Conservation (phyloP, 2,113 vertebrate species). For the Corythornis vintsioides region DNA sequence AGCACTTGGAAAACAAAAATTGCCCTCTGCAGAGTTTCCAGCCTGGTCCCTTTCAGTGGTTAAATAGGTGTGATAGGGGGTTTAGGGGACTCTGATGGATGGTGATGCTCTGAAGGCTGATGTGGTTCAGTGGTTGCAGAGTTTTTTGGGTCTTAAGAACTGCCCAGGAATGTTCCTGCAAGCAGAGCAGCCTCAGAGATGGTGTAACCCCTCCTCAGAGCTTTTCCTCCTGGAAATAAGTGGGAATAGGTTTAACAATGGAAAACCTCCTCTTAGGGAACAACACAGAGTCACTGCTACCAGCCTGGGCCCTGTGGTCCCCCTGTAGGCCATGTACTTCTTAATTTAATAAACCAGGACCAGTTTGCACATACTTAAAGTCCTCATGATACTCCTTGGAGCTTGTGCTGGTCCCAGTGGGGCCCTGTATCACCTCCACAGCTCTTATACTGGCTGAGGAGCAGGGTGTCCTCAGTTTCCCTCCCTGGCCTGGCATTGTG, state of each 20-base stretch:
- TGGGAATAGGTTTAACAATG: background rate
- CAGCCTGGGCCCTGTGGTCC: background rate
- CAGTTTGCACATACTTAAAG: background rate
- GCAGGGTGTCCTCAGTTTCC: background rate
- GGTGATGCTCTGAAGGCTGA: background rate
- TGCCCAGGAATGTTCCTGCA: background rate
- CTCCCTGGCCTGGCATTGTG: background rate
- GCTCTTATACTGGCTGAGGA: background rate
- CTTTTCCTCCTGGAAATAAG: background rate
- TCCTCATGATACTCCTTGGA: rapidly evolving
- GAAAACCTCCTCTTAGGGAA: background rate
- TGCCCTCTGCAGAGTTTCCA: background rate
- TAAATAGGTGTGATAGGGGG: no score
- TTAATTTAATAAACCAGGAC: background rate
- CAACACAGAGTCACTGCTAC: background rate
- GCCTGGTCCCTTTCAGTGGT: background rate
- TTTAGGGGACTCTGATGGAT: rapidly evolving
- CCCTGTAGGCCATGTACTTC: rapidly evolving
- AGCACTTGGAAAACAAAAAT: background rate
- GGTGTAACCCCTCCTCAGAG: background rate
- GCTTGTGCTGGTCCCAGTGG: background rate
- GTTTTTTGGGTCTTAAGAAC: background rate
- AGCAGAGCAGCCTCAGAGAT: background rate
- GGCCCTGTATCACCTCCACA: background rate
- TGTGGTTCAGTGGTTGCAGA: background rate